A percentile compares a stretch with the other conserved stretches of the same genome.
These are phyloP conservation scores for Phengaris arion DNA, from an alignment of 2,888 invertebrate species.

Conservation along the genomic window DNA sequence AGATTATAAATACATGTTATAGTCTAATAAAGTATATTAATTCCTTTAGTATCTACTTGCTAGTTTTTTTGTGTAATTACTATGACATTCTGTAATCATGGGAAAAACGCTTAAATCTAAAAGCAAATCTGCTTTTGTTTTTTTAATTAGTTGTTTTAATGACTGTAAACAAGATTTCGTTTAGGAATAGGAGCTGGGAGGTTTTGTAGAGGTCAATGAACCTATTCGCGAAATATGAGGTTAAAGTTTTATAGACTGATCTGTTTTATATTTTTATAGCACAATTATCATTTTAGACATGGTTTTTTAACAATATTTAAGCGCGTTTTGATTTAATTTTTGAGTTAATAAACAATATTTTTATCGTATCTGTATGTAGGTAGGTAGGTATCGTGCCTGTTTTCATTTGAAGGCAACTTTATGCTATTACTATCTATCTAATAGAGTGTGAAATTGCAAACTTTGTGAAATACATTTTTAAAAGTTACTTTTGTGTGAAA, in stretches of 20 bases:
- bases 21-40: not conserved
- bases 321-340: constrained; percentile 9
- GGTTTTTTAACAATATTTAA: not conserved
- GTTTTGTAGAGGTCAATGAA: constrained; percentile 2
- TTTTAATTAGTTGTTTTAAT: not conserved
- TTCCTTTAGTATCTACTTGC: not conserved
- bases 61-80: too few relatives aligned
- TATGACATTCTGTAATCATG: not conserved
- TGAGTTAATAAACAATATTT: constrained; percentile 9
- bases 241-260: constrained; percentile 3
- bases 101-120: not conserved
- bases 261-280: constrained; percentile 3
- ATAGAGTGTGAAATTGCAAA: constrained; percentile 24
- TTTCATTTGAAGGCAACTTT: not conserved
- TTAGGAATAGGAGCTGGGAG: not conserved
- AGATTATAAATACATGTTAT: not conserved
- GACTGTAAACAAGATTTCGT: not conserved
- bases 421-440: not conserved
- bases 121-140: not conserved
- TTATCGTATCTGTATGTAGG: not conserved
- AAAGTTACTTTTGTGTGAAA: constrained; percentile 13
- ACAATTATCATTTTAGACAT: constrained; percentile 18
- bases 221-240: not conserved
- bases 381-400: not conserved
- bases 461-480: not conserved